Evolutionary conservation across 2,797 vertebrate genomes (phyloP), one percentile per base, ranked within the genome.

Genomic region (Buphagus erythrorhynchus): DNA sequence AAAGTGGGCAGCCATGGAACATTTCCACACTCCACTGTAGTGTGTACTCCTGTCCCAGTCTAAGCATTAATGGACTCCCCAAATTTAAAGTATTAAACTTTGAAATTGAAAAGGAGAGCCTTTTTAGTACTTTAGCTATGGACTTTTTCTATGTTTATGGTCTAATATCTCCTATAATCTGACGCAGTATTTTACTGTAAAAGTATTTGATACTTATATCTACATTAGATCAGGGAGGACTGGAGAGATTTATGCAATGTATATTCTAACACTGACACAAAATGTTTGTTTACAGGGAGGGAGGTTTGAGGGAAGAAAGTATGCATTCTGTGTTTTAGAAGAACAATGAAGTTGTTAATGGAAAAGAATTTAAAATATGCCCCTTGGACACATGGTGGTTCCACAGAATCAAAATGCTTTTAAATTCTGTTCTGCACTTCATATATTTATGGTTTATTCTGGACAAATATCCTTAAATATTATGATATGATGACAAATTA

Each of bases 21-120:
- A 9, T 36, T 13, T 16, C 42, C 36, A 36, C 5, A 3, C 5
- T 24, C 6, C 31, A 16, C 46, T 1, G 0, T 1, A 36, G 58
- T 0, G 0, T 36, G 24, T 28, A 72, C 46, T 71, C n/a, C 42
- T 73, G 31, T 26, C 46, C 43, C 1, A 0, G 38, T n/a, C 16
- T 9, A 36, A 55, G 38, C 7, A 36, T 19, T 9, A 13, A 35
- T 5, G 12, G 13, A 18, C 16, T 67, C 19, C 33, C 17, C 35
- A 42, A 77, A 92, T 33, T 49, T 42, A 33, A 85, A 74, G 45
- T 20, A 43, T 57, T 74, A 54, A 62, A 4, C 11, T 55, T 51
- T 61, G 38, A 46, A 36, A 79, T 11, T 62, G 45, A 68, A 86
- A 80, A 86, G 9, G 9, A 74, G 29, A 65, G 22, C 7, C 16